These are phyloP conservation scores for Parazoanthus darwini DNA, from an alignment of 92 coral and sea anemone genomes.

Conservation along the genomic window DNA sequence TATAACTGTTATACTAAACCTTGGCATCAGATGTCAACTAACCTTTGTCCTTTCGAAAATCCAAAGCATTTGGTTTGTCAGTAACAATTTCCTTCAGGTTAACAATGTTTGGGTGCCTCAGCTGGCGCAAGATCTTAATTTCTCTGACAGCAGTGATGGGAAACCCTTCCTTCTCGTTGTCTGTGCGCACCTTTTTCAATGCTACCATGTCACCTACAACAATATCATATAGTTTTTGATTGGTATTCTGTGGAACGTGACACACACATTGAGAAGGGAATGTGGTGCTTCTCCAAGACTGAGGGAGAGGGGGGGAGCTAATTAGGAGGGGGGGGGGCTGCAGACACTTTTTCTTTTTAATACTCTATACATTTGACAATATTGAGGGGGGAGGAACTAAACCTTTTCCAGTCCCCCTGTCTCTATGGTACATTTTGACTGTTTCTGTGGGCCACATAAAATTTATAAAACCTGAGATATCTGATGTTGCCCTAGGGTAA, in stretches of 20 bases:
- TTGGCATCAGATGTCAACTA: constrained; percentile 4
- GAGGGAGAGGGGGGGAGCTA: too few relatives aligned
- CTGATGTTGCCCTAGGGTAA: too few relatives aligned
- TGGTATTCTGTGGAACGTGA: too few relatives aligned
- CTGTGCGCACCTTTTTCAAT: constrained; percentile 94
- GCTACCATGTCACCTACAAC: constrained; percentile 91
- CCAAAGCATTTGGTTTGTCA: constrained; percentile 96
- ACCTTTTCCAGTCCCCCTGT: too few relatives aligned
- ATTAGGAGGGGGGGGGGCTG: too few relatives aligned
- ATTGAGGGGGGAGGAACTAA: too few relatives aligned
- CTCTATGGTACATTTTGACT: too few relatives aligned
- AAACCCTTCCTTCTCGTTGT: constrained; percentile 98
- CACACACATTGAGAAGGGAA: neutral
- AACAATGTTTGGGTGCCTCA: constrained; percentile 92
- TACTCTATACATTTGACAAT: too few relatives aligned
- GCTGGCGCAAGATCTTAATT: constrained; percentile 94
- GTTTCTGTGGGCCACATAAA: too few relatives aligned
- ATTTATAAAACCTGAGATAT: too few relatives aligned
- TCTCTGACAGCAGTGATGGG: constrained; percentile 99
- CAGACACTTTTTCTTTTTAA: too few relatives aligned
- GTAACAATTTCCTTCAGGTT: constrained; percentile 98
- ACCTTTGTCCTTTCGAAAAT: constrained; percentile 97
- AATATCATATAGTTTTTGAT: neutral
- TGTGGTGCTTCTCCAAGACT: too few relatives aligned
- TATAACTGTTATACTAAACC: neutral